Evolutionary conservation across 2,888 invertebrate genomes (phyloP), one percentile per base, ranked within the genome.

Genomic region (Frankliniella intonsa): DNA sequence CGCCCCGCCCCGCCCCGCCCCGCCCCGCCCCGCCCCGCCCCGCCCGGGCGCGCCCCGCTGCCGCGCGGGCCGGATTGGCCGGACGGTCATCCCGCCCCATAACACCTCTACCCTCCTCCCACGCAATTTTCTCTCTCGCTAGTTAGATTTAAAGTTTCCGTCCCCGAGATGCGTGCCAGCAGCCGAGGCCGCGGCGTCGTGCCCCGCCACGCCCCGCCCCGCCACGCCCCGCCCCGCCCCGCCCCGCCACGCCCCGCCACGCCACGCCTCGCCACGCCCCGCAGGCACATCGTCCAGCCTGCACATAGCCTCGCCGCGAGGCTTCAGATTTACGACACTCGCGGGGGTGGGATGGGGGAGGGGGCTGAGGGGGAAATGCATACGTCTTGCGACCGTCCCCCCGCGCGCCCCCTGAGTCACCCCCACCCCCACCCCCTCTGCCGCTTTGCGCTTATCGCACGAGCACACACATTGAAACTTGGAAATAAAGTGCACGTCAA

Each of bases 221-320:
- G 14, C 55, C 55, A 2, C 55, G 55, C 55, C 55, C 1, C 55
- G 14, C 55, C 55, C 55, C 55, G 55, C 55, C 55, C 1, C 55
- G 14, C n/a, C n/a, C n/a, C n/a, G n/a, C n/a, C 55, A 12, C 55
- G 55, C 55, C 55, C 12, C 55, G 55, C 14, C 55, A 2, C 55
- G 55, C 55, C 55, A 17, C 55, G 14, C 55, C 55, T 8, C 55
- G 55, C 55, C 55, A 12, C 55, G 55, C 55, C 55, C 12, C 55
- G 55, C 14, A 55, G 55, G 55, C 14, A 55, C 14, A 17, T 14
- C 19, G 62, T 0, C 98, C 98, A 0, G 97, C 98, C 2, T 95
- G 62, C 62, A n/a, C n/a, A n/a, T n/a, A 62, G 62, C 62, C 38
- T 38, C 38, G 38, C 38, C 38, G 38, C 38, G 38, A 38, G 38